Conservation (phyloP, 1,140 invertebrate genomes). For the Antheraea mylitta region DNA sequence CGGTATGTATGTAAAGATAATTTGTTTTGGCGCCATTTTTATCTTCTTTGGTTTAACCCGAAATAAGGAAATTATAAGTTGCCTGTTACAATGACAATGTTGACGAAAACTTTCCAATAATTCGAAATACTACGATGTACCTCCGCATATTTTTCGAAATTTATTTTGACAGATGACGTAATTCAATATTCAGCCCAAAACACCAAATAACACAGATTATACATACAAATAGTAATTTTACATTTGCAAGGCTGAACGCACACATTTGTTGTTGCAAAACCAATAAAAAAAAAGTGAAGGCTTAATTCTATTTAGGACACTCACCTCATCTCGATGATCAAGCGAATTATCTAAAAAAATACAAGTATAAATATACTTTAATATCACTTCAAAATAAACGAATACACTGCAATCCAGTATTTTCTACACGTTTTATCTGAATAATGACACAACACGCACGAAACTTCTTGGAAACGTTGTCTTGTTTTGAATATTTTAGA, state of each 20-base stretch:
- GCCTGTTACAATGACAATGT: no score
- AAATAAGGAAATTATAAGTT: no score
- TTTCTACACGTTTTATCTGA: not conserved
- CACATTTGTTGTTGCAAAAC: not conserved
- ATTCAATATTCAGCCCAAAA: not conserved
- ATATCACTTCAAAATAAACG: not conserved
- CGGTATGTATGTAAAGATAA: no score
- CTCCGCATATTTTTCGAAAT: no score
- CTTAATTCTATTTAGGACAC: constrained; percentile 4
- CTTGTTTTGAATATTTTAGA: not conserved
- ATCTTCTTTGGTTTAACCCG: no score
- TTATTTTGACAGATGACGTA: not conserved
- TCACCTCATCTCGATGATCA: not conserved
- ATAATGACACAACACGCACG: not conserved
- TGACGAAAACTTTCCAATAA: no score
- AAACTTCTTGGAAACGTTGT: not conserved
- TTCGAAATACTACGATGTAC: no score
- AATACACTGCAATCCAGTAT: constrained; percentile 4
- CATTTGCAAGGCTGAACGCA: not conserved
- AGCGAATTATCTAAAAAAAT: not conserved
- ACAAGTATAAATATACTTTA: not conserved
- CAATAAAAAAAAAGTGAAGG: not conserved
- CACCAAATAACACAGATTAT: no score
- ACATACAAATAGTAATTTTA: not conserved
- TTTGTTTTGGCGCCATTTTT: no score